Conservation (phyloP, 2,797 vertebrate genomes). For the Cercopithecus diana region DNA sequence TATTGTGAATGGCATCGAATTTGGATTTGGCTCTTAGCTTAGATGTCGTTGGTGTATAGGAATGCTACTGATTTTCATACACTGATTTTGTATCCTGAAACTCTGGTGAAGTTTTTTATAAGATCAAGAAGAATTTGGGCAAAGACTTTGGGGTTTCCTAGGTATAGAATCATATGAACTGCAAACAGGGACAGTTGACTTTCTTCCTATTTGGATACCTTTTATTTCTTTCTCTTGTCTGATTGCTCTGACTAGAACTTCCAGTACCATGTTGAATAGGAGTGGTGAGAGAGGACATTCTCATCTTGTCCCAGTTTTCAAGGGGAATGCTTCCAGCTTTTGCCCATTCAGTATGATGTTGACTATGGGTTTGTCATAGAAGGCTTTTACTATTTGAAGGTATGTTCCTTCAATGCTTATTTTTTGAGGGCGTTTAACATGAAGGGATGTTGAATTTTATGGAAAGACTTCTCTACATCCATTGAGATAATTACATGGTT, state of each 20-base stretch:
- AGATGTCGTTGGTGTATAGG: not conserved
- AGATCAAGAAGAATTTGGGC: not conserved
- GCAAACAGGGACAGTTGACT: not conserved
- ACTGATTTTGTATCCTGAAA: not conserved
- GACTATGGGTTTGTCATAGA: not conserved
- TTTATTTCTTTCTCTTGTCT: not conserved
- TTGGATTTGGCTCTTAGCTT: not conserved
- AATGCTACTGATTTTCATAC: not conserved
- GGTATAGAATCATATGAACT: not conserved
- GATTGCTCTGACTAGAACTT: not conserved
- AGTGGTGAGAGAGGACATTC: not conserved
- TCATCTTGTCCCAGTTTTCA: not conserved
- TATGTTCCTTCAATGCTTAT: not conserved
- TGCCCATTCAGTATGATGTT: not conserved
- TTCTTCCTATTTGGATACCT: not conserved
- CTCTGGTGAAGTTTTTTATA: not conserved
- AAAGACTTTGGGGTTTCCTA: not conserved
- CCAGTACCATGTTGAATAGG: not conserved
- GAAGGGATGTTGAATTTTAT: not conserved
- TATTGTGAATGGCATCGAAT: not conserved
- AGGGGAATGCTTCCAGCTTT: not conserved
- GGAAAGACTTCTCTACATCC: not conserved
- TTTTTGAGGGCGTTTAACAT: not conserved
- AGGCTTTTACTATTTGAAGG: not conserved
- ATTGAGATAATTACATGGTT: not conserved